Percentiles rank a stretch among this genome's conserved stretches.
phyloP scores from a whole-genome alignment of 2,113 vertebrate genomes.

The Syngnathus typhle region DNA sequence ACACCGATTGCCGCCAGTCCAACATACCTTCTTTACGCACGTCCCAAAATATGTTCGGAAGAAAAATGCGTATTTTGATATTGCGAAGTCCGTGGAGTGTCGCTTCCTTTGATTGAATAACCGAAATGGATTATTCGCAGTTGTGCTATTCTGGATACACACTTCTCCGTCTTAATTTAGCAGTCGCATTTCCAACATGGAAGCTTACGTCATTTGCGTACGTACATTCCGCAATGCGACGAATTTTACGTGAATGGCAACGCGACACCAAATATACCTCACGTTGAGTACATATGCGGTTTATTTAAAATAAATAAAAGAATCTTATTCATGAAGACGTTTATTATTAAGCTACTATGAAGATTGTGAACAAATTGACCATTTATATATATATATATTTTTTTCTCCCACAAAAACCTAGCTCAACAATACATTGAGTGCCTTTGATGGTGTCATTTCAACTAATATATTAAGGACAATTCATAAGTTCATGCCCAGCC shows the following conservation, averaged over 20 bases:
- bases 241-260: slow-evolving; percentile 14
- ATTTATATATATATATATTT: slow-evolving; percentile 51
- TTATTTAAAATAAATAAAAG: background rate
- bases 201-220: slow-evolving; percentile 39
- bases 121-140: slow-evolving; percentile 6
- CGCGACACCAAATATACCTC: background rate
- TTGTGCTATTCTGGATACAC: slow-evolving; percentile 18
- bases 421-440: slow-evolving; percentile 59
- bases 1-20: background rate
- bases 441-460: slow-evolving; percentile 61
- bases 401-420: slow-evolving; percentile 43
- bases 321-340: slow-evolving; percentile 33
- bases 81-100: background rate
- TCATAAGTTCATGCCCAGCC: slow-evolving; percentile 53
- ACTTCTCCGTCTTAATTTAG: slow-evolving; percentile 2
- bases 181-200: background rate
- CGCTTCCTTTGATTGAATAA: slow-evolving; percentile 22
- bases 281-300: background rate
- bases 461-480: slow-evolving; percentile 48
- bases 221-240: slow-evolving; percentile 7
- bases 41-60: background rate
- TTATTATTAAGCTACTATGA: slow-evolving; percentile 66
- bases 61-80: background rate
- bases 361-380: slow-evolving; percentile 53
- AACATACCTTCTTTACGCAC: slow-evolving; percentile 42